These are phyloP conservation scores for Drosophila meridionalis DNA, from an alignment of 2,888 invertebrate genomes.

Conservation along the genomic window DNA sequence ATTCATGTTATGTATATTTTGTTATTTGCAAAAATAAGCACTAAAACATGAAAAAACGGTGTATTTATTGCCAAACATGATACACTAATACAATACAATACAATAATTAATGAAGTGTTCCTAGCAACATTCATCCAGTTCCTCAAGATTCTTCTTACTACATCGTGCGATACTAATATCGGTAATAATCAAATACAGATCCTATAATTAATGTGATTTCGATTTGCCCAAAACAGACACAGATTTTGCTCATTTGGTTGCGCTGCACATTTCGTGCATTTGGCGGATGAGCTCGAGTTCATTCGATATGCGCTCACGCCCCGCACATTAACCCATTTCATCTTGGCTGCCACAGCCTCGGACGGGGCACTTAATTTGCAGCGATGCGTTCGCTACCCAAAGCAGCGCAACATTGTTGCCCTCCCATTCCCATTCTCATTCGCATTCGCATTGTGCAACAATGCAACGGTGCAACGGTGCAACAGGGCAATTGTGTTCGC, in stretches of 20 bases:
- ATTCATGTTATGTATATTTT: too few relatives aligned
- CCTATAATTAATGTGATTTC: background rate
- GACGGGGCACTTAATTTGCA: conserved; percentile 69
- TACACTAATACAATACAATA: too few relatives aligned
- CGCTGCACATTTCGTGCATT: background rate
- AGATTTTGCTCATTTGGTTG: conserved; percentile 7
- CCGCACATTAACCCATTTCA: conserved; percentile 72
- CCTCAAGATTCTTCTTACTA: too few relatives aligned
- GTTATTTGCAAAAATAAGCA: too few relatives aligned
- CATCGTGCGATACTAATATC: too few relatives aligned
- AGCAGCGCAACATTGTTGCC: conserved; percentile 63
- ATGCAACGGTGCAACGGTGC: background rate
- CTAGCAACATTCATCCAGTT: too few relatives aligned
- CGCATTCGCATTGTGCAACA: too few relatives aligned
- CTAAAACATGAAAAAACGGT: too few relatives aligned
- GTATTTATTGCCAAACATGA: too few relatives aligned
- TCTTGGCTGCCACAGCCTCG: conserved; percentile 48
- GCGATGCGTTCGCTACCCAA: conserved; percentile 51
- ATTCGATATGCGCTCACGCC: conserved; percentile 62
- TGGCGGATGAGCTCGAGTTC: conserved; percentile 13
- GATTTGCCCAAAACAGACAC: background rate
- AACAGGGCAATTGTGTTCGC: conserved; percentile 5
- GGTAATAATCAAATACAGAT: background rate
- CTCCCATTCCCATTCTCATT: background rate
- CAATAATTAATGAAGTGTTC: too few relatives aligned